phyloP scores from a whole-genome alignment of 2,888 invertebrate genomes.

The Biston stratarius region DNA sequence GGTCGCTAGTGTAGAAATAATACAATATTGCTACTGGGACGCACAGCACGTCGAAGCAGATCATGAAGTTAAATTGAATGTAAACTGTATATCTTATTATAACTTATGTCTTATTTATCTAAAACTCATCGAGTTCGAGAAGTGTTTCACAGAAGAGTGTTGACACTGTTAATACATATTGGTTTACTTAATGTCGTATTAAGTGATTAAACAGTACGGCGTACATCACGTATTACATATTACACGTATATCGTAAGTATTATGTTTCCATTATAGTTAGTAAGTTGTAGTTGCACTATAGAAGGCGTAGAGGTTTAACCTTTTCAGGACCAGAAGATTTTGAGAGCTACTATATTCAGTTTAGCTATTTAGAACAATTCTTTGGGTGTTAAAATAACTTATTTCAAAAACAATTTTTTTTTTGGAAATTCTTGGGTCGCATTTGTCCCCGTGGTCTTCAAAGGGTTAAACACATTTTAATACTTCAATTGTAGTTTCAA shows the following conservation, averaged over 20 bases:
- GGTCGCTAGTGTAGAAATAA: not conserved
- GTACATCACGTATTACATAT: too few species aligned
- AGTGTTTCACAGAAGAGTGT: slow-evolving; percentile 19
- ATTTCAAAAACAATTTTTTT: too few species aligned
- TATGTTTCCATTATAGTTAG: slow-evolving; percentile 1
- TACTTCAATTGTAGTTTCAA: not conserved
- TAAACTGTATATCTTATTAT: slow-evolving; percentile 17
- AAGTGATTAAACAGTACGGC: slow-evolving; percentile 2
- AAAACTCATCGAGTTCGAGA: slow-evolving; percentile 24
- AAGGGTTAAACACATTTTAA: too few species aligned
- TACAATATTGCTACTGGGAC: not conserved
- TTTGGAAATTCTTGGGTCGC: too few species aligned
- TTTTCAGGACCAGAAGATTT: too few species aligned
- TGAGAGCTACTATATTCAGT: too few species aligned
- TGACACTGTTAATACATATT: slow-evolving; percentile 23
- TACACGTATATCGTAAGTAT: not conserved
- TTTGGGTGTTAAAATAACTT: too few species aligned
- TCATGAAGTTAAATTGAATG: slow-evolving; percentile 21
- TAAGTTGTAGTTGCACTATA: not conserved
- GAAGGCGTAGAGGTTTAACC: too few species aligned
- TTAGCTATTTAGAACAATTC: too few species aligned
- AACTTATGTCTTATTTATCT: slow-evolving; percentile 16
- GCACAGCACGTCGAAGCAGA: too few species aligned
- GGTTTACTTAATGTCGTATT: slow-evolving; percentile 19
- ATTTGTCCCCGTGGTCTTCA: too few species aligned